Evolutionary conservation across 2,888 invertebrate genomes (phyloP), one percentile per base, ranked within the genome.

Genomic region (Dasysyrphus albostriatus): DNA sequence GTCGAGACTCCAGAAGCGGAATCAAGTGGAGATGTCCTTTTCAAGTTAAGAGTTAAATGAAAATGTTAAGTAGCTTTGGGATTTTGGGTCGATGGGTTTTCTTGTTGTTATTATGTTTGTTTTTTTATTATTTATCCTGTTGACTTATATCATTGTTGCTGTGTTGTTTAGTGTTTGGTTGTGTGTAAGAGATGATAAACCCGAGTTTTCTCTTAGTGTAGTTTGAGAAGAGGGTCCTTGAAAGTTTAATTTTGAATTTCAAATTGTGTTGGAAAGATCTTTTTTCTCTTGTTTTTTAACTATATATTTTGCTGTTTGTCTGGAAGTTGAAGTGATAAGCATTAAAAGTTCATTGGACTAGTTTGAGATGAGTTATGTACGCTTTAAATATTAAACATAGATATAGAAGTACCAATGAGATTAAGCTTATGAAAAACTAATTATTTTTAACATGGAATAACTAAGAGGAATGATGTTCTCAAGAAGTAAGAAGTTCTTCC

Each of bases 231-330:
- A 24, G 10, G 39, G 24, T 72, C 69, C 87, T 87, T 74, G 54
- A 87, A 78, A 70, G 75, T 87, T 87, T 87, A 79, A 87, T 87
- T 87, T 87, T 87, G 87, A 83, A 83, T 87, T 87, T 87, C 44
- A 83, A 87, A 79, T 67, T 72, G 58, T 69, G 69, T 54, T 51
- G 29, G 24, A 9, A 54, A 37, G 16, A 5, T 32, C 34, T 42
- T 42, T 2, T 78, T 59, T 69, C 6, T 70, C 39, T 39, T 59
- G 44, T 34, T 73, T 34, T 16, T 47, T 67, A 49, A 49, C n/a
- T n/a, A n/a, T n/a, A n/a, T 67, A 49, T 65, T 67, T 24, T 47
- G 37, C 59, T 56, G 73, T 69, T 65, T 59, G 83, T 83, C 80
- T 75, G 80, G 32, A 32, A 67, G 72, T 76, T 76, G 65, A 47